Conservation (phyloP, 2,113 vertebrate genomes). For the Alces alces region DNA sequence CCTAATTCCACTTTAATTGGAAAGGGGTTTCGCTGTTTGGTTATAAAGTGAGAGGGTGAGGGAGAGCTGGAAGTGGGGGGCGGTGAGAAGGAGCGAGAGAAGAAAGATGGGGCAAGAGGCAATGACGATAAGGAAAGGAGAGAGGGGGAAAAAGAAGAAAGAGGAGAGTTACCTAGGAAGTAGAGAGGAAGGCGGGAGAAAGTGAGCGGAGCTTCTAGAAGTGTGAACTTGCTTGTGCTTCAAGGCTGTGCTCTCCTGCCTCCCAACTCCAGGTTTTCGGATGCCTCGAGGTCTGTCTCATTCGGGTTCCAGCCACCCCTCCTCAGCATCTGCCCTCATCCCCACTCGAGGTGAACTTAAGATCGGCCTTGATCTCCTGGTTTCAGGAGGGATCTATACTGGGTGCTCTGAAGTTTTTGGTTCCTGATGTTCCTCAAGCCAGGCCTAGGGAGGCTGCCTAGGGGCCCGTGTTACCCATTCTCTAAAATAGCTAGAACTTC, state of each 20-base stretch:
- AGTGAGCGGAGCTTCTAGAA: background rate
- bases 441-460: too few species aligned
- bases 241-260: background rate
- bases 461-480: background rate
- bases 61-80: slow-evolving; percentile 60
- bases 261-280: rapidly evolving
- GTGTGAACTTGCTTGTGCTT: background rate
- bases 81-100: slow-evolving; percentile 64
- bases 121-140: background rate
- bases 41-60: slow-evolving; percentile 80
- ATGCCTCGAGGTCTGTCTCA: background rate
- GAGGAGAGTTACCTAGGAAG: background rate
- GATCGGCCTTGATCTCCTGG: background rate
- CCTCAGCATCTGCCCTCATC: background rate
- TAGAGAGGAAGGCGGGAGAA: background rate
- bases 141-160: too few species aligned
- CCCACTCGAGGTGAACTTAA: background rate
- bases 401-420: background rate
- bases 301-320: rapidly evolving
- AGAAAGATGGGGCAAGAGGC: slow-evolving; percentile 65
- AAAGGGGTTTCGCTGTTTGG: slow-evolving; percentile 83
- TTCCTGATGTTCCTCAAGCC: background rate
- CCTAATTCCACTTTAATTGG: slow-evolving; percentile 92
- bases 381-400: background rate
- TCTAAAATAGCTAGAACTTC: background rate